Percentiles rank a stretch among this genome's conserved stretches.
Evolutionary conservation across 2,797 vertebrate species (phyloP).

Genomic region (Artibeus jamaicensis): DNA sequence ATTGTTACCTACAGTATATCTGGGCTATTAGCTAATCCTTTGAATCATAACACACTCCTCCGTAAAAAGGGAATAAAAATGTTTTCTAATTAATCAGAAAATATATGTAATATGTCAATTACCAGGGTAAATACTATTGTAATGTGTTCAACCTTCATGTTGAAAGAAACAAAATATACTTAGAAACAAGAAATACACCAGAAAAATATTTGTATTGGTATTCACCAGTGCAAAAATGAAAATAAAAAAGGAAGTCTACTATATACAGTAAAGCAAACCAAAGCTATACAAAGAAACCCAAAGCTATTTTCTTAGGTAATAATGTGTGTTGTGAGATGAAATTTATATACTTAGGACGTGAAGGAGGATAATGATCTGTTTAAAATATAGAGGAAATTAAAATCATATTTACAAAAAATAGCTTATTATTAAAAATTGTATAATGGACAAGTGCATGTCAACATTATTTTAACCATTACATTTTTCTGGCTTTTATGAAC

Average conservation of each 20-base stretch:
- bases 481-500: slow-evolving; percentile 37
- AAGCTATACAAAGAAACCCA: neutral
- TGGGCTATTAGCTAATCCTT: neutral
- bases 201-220: neutral
- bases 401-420: neutral
- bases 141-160: neutral
- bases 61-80: neutral
- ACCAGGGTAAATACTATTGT: neutral
- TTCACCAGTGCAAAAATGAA: neutral
- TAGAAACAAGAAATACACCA: neutral
- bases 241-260: neutral
- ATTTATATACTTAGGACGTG: neutral
- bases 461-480: neutral
- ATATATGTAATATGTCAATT: neutral
- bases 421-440: neutral
- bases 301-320: neutral
- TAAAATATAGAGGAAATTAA: slow-evolving; percentile 1
- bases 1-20: neutral
- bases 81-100: neutral
- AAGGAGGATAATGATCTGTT: neutral
- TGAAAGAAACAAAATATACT: neutral
- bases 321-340: neutral
- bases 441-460: neutral
- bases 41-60: neutral
- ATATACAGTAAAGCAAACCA: neutral